Percentiles rank a stretch among this genome's conserved stretches.
Conservation (phyloP, 2,888 invertebrate species). For the Melieria crassipennis region DNA sequence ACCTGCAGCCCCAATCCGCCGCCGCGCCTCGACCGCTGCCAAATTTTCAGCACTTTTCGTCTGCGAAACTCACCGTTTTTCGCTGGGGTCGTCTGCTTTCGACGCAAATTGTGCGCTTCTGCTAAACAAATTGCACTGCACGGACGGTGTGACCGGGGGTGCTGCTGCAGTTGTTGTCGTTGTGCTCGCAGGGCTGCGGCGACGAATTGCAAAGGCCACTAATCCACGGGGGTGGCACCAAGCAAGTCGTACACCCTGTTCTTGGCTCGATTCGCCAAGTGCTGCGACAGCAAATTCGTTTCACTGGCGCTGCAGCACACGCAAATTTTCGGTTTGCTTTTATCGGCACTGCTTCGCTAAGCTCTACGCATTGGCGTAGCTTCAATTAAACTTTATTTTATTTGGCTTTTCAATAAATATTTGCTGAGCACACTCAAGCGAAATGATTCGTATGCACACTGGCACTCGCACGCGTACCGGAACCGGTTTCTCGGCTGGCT, state of each 20-base stretch:
- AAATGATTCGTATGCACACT: background rate
- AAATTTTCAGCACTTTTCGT: background rate
- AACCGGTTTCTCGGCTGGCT: background rate
- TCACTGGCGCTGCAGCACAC: background rate
- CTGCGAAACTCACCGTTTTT: conserved; percentile 16
- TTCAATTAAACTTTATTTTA: background rate
- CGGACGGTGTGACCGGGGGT: background rate
- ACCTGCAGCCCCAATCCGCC: no score
- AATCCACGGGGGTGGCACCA: conserved; percentile 61
- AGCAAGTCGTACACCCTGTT: conserved; percentile 8
- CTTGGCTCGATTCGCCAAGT: no score
- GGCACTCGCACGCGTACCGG: background rate
- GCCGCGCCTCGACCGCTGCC: no score
- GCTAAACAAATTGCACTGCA: background rate
- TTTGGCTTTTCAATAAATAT: background rate
- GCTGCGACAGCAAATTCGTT: no score
- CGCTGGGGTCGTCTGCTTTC: background rate
- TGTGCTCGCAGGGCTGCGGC: conserved; percentile 18
- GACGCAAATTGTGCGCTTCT: background rate
- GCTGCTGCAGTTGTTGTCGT: background rate
- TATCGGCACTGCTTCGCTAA: background rate
- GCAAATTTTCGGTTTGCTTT: background rate
- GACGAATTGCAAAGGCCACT: conserved; percentile 52
- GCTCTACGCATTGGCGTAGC: background rate
- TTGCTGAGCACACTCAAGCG: background rate